Percentiles rank a stretch among this genome's conserved stretches.
These are phyloP conservation scores for Pholis gunnellus DNA, from an alignment of 2,113 vertebrate genomes.

Conservation along the genomic window DNA sequence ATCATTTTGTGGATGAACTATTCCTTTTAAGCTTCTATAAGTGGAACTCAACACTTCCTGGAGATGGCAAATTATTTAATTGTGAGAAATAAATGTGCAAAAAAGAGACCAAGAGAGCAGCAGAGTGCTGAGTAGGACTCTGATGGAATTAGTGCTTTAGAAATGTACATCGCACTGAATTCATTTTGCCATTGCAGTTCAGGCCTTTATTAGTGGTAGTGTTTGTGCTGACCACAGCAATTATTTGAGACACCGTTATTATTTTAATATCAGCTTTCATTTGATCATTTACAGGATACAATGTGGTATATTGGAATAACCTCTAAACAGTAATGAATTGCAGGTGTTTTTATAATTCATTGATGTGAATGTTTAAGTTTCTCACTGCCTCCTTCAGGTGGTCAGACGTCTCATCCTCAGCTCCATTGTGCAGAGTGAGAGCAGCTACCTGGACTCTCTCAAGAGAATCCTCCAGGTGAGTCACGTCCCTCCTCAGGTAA, in stretches of 20 bases:
- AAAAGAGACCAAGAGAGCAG: not conserved
- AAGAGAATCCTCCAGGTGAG: conserved; percentile 63
- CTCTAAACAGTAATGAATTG: too few relatives aligned
- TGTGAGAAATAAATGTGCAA: not conserved
- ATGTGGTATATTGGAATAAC: not conserved
- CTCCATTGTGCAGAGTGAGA: conserved; percentile 67
- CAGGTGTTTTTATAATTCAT: not conserved
- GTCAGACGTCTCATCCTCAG: conserved; percentile 66
- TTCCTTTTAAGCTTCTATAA: too few relatives aligned
- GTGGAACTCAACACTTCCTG: too few relatives aligned
- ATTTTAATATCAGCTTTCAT: not conserved
- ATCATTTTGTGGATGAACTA: too few relatives aligned
- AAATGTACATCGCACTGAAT: not conserved
- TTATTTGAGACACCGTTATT: not conserved
- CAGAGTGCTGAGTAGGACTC: not conserved
- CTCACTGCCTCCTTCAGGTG: conserved; percentile 23
- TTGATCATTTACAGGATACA: not conserved
- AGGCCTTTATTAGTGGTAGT: not conserved
- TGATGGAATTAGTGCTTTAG: not conserved
- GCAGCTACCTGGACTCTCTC: conserved; percentile 65
- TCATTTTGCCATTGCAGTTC: not conserved
- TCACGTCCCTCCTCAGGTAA: not conserved
- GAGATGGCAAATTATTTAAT: too few relatives aligned
- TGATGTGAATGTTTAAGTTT: not conserved
- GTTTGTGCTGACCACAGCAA: not conserved